These are phyloP conservation scores for Strigamia crassipes DNA, from an alignment of 2,888 invertebrate genomes.

Conservation along the genomic window DNA sequence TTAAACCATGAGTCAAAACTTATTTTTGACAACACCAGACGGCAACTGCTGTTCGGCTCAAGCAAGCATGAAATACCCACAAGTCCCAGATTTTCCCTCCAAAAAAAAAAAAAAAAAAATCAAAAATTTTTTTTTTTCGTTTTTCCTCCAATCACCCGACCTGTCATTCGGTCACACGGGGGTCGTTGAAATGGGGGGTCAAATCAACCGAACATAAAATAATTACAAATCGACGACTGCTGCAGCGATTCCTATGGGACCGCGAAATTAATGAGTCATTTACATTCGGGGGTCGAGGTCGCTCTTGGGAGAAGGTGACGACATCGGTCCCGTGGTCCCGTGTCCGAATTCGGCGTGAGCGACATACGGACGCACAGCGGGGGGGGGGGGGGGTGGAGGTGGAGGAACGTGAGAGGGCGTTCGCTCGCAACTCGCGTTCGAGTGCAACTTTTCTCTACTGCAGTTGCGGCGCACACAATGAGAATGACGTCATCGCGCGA, in stretches of 20 bases:
- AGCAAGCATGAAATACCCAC: neutral
- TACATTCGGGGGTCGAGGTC: neutral
- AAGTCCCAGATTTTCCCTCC: neutral
- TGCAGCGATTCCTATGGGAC: neutral
- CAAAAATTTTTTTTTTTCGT: too few relatives aligned
- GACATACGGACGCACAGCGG: neutral
- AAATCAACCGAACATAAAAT: neutral
- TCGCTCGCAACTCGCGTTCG: neutral
- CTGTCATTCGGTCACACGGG: neutral
- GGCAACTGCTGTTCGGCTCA: neutral
- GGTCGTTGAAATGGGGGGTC: neutral
- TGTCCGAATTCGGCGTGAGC: neutral
- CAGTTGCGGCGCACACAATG: slow-evolving; percentile 18
- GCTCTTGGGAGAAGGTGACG: neutral
- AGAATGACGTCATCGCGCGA: neutral
- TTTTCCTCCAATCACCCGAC: too few relatives aligned
- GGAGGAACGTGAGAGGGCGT: neutral
- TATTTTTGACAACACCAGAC: neutral
- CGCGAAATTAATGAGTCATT: neutral
- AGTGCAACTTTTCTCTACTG: neutral
- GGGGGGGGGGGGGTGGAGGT: neutral
- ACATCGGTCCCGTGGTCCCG: neutral
- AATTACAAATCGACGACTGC: neutral
- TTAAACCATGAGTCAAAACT: neutral
- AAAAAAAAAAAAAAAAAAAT: neutral